Percentiles rank a stretch among this genome's conserved stretches.
Evolutionary conservation across 30 jellyfish, hydroid and myxozoan genomes (phyloP).

Genomic region (Aurelia coerulea): DNA sequence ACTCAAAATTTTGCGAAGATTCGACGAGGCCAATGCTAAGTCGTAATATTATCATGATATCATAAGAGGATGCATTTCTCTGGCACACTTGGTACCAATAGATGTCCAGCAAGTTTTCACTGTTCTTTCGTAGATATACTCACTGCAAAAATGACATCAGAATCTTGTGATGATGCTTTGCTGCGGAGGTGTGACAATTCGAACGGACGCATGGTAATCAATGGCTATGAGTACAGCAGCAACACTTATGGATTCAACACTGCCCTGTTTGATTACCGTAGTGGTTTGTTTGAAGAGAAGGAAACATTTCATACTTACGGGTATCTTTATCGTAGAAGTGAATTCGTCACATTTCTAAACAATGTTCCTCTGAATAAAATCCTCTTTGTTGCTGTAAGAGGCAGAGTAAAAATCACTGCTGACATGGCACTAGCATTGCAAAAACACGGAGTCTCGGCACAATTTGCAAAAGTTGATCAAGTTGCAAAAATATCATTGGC

Average conservation of each 20-base stretch:
- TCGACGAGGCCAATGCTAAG: no score
- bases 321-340: not conserved
- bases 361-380: conserved; percentile 17
- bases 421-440: conserved; percentile 26
- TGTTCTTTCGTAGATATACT: not conserved
- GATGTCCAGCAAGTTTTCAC: no score
- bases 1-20: no score
- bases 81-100: no score
- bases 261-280: conserved; percentile 42
- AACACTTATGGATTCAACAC: conserved; percentile 25
- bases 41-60: no score
- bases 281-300: conserved; percentile 42
- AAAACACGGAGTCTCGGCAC: conserved; percentile 43
- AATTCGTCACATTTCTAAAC: conserved; percentile 11
- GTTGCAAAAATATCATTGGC: conserved; percentile 13
- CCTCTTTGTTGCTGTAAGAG: conserved; percentile 27
- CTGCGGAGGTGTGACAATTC: not conserved
- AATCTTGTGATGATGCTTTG: not conserved
- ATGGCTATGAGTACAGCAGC: conserved; percentile 25
- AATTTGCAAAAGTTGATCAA: conserved; percentile 11
- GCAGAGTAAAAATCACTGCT: not conserved
- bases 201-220: conserved; percentile 19
- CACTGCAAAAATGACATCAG: not conserved
- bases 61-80: no score
- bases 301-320: not conserved